A percentile compares a stretch with the other conserved stretches of the same genome.
Evolutionary conservation across 1,140 invertebrate genomes (phyloP).

Genomic region (Temnothorax nylanderi): DNA sequence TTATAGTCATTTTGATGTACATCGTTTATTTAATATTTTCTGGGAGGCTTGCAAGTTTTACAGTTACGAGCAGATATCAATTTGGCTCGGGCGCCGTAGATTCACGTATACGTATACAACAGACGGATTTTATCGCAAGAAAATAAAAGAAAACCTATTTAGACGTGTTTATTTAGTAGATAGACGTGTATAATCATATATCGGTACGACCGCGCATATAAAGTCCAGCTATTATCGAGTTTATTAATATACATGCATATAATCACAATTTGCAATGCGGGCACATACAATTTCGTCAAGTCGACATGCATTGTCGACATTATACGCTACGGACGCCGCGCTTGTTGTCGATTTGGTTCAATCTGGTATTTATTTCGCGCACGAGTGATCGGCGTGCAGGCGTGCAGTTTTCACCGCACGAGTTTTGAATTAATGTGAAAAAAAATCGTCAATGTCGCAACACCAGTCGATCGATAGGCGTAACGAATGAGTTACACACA

Average conservation of each 20-base stretch:
- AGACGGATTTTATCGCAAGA: neutral
- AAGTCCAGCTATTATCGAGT: neutral
- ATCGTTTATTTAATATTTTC: too few relatives aligned
- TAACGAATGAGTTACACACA: neutral
- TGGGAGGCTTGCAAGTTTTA: too few relatives aligned
- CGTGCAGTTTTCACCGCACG: neutral
- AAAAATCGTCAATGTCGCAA: neutral
- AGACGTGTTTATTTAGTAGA: too few relatives aligned
- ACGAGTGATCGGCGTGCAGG: neutral
- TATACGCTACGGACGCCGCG: neutral
- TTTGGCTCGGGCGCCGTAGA: too few relatives aligned
- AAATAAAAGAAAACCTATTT: too few relatives aligned
- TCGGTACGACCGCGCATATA: neutral
- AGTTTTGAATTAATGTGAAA: neutral
- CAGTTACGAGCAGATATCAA: too few relatives aligned
- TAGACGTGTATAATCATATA: neutral
- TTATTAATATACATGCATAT: slow-evolving; percentile 3
- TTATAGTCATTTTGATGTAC: too few relatives aligned
- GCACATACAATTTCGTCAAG: neutral
- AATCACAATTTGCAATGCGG: neutral
- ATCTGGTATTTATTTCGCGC: neutral
- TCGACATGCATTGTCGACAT: neutral
- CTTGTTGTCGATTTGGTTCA: neutral
- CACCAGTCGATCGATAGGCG: neutral
- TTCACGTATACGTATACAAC: too few relatives aligned